Conservation (phyloP, 2,888 invertebrate genomes). For the Drosophila bunnanda region DNA sequence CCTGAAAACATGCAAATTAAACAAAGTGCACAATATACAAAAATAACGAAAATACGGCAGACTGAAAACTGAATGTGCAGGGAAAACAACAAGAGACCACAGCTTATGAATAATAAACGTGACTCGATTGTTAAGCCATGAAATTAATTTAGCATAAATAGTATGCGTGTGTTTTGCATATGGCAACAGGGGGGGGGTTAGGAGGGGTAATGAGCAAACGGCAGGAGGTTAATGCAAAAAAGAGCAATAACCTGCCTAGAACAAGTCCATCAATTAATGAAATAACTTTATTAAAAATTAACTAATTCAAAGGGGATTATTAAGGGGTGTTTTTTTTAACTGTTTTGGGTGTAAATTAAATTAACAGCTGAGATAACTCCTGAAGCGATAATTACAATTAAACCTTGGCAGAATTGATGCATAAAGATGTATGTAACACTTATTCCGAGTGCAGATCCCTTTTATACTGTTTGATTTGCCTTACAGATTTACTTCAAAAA, state of each 20-base stretch:
- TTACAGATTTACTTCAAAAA: too few species aligned
- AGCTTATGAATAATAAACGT: constrained; percentile 65
- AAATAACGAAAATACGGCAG: constrained; percentile 19
- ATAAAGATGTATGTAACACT: too few species aligned
- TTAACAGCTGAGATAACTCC: too few species aligned
- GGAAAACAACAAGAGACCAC: constrained; percentile 39
- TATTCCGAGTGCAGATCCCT: too few species aligned
- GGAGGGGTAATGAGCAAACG: background rate
- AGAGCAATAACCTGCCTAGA: constrained; percentile 17
- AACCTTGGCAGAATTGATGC: too few species aligned
- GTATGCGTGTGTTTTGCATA: constrained; percentile 46
- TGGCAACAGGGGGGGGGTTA: constrained; percentile 5
- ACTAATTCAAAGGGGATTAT: background rate
- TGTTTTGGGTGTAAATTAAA: background rate
- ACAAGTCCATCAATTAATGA: background rate
- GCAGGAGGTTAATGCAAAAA: background rate
- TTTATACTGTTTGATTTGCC: too few species aligned
- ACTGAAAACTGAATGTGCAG: constrained; percentile 38
- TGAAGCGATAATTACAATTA: too few species aligned
- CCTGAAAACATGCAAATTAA: constrained; percentile 7
- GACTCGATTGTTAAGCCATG: constrained; percentile 55
- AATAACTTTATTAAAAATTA: background rate
- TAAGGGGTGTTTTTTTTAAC: background rate
- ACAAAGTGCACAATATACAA: constrained; percentile 13
- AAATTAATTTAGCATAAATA: constrained; percentile 65